phyloP scores from a whole-genome alignment of 1,140 invertebrate species.

The Agrilus planipennis region DNA sequence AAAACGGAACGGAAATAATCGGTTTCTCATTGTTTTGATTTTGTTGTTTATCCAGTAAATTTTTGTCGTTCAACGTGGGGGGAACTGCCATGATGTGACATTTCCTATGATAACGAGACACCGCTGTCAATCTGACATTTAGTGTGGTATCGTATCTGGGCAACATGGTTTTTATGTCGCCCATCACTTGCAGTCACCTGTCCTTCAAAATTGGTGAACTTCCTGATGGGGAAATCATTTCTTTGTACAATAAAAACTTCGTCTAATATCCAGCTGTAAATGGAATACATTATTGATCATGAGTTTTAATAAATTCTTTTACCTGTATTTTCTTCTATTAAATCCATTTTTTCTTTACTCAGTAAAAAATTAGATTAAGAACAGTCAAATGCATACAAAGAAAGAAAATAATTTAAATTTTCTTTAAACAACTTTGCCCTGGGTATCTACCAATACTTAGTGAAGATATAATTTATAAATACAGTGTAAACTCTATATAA shows the following conservation, averaged over 20 bases:
- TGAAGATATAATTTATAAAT: too few relatives aligned
- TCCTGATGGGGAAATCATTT: neutral
- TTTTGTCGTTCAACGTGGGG: constrained; percentile 1
- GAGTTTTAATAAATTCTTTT: too few relatives aligned
- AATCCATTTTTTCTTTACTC: too few relatives aligned
- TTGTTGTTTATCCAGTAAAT: neutral
- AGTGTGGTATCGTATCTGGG: constrained; percentile 6
- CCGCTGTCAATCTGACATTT: constrained; percentile 7
- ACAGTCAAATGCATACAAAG: neutral
- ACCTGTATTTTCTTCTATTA: too few relatives aligned
- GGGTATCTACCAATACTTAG: too few relatives aligned
- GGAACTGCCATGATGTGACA: constrained; percentile 9
- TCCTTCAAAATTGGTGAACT: constrained; percentile 1
- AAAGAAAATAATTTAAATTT: too few relatives aligned
- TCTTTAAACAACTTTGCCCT: too few relatives aligned
- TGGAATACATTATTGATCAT: too few relatives aligned
- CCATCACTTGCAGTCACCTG: constrained; percentile 5
- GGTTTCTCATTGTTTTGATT: neutral
- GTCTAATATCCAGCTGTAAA: too few relatives aligned
- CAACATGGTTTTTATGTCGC: constrained; percentile 9
- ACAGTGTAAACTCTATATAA: too few relatives aligned
- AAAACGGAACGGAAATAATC: neutral
- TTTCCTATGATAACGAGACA: constrained; percentile 10
- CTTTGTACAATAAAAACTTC: neutral
- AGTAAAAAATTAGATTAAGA: constrained; percentile 3